phyloP scores from a whole-genome alignment of 2,888 invertebrate species.

The Stramonita haemastoma region DNA sequence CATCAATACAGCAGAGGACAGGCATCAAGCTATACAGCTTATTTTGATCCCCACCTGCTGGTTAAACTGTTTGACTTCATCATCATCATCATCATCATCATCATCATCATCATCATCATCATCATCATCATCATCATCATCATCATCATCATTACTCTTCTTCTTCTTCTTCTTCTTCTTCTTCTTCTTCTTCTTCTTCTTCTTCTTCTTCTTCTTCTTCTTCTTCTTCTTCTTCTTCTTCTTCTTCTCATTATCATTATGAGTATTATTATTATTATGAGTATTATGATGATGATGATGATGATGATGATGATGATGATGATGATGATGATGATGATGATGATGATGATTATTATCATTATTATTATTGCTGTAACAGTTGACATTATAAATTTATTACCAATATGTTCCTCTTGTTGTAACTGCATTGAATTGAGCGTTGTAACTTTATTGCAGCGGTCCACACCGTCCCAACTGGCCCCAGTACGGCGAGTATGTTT shows the following conservation, averaged over 20 bases:
- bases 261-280: neutral
- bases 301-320: neutral
- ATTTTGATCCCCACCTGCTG: too few relatives aligned
- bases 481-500: conserved; percentile 88
- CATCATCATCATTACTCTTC: neutral
- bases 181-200: neutral
- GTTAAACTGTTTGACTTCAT: too few relatives aligned
- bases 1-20: too few relatives aligned
- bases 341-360: neutral
- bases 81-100: too few relatives aligned
- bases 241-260: too few relatives aligned
- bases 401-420: too few relatives aligned
- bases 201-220: neutral
- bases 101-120: too few relatives aligned
- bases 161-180: neutral
- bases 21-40: too few relatives aligned
- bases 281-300: neutral
- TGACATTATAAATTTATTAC: too few relatives aligned
- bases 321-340: neutral
- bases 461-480: conserved; percentile 89
- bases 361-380: neutral
- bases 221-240: too few relatives aligned
- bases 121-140: too few relatives aligned
- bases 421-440: too few relatives aligned
- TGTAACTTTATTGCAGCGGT: conserved; percentile 81